Conservation (phyloP, 2,797 vertebrate genomes). For the Rhodeus uyekii region DNA sequence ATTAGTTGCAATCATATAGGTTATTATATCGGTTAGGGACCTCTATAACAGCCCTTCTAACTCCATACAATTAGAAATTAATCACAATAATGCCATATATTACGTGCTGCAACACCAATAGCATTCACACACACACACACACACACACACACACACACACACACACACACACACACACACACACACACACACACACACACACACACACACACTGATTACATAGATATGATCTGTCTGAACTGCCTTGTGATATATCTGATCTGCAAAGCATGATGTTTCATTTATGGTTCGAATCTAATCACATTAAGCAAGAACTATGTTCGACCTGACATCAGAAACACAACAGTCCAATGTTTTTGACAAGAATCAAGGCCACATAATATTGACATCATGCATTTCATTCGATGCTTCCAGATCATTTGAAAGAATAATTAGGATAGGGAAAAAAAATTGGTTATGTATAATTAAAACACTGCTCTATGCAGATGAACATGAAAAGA, state of each 20-base stretch:
- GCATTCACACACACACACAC: neutral
- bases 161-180: neutral
- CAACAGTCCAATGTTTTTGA: neutral
- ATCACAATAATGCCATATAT: conserved; percentile 41
- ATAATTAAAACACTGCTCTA: neutral
- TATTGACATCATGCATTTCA: too few species aligned
- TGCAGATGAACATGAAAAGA: neutral
- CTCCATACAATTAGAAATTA: conserved; percentile 36
- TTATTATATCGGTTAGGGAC: conserved; percentile 38
- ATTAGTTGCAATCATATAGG: conserved; percentile 25
- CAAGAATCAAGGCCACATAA: neutral
- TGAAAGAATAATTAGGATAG: neutral
- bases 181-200: neutral
- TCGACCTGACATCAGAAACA: neutral
- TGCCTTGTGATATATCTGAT: neutral
- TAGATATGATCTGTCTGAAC: neutral
- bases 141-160: neutral
- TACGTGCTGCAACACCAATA: neutral
- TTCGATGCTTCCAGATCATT: neutral
- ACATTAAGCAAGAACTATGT: neutral
- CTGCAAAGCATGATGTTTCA: neutral
- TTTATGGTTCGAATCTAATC: neutral
- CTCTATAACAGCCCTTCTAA: conserved; percentile 47
- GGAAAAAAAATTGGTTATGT: neutral
- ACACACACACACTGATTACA: neutral